Evolutionary conservation across 2,113 vertebrate genomes (phyloP).

Genomic region (Engystomops pustulosus): DNA sequence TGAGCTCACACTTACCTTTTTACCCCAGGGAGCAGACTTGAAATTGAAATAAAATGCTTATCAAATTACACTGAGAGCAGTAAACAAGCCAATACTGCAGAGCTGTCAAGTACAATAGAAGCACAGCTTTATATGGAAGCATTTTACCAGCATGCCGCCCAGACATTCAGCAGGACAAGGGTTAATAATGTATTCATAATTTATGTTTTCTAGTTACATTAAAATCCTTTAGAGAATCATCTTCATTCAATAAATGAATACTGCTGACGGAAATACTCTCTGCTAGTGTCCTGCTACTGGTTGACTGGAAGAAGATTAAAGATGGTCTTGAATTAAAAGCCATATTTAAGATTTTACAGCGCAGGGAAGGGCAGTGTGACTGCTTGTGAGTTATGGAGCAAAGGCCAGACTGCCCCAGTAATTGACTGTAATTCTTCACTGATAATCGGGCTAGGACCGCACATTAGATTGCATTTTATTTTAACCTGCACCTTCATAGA

Average conservation of each 20-base stretch:
- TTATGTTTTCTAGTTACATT: conserved; percentile 4
- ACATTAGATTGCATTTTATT: conserved; percentile 54
- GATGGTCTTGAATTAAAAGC: conserved; percentile 19
- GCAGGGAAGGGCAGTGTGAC: conserved; percentile 24
- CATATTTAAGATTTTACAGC: conserved; percentile 34
- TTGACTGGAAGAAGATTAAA: conserved; percentile 9
- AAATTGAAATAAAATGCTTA: conserved; percentile 36
- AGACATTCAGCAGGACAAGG: not conserved
- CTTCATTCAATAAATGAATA: not conserved
- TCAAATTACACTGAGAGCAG: not conserved
- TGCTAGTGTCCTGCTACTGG: not conserved
- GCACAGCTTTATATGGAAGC: not conserved
- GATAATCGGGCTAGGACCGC: conserved; percentile 38
- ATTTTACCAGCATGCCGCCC: not conserved
- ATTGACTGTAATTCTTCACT: conserved; percentile 46
- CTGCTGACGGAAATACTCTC: not conserved
- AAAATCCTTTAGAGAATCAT: conserved; percentile 15
- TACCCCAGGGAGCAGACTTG: not conserved
- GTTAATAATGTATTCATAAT: conserved; percentile 21
- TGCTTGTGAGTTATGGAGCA: conserved; percentile 51
- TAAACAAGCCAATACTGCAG: not conserved
- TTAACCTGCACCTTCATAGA: conserved; percentile 40
- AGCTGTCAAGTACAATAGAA: conserved; percentile 21
- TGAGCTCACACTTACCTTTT: not conserved
- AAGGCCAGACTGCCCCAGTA: conserved; percentile 38